Evolutionary conservation across 1,140 invertebrate species (phyloP).

Genomic region (Galleria mellonella): DNA sequence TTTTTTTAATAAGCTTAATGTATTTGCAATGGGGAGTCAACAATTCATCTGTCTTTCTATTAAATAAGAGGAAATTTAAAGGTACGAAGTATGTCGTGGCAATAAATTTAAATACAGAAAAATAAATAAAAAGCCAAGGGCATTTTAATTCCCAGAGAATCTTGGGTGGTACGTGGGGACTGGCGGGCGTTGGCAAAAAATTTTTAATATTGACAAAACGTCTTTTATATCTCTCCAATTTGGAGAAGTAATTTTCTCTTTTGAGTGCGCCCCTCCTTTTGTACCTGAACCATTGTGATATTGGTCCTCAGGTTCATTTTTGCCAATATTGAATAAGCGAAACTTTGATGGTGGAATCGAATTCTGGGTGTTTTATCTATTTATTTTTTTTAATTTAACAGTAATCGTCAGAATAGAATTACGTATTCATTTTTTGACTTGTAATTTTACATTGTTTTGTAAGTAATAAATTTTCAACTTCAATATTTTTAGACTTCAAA

Average conservation of each 20-base stretch:
- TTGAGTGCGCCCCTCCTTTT: constrained; percentile 19
- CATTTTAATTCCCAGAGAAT: constrained; percentile 1
- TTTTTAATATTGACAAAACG: constrained; percentile 53
- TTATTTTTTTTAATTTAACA: too few relatives aligned
- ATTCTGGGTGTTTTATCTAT: too few relatives aligned
- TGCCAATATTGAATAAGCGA: constrained; percentile 20
- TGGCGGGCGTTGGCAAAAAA: constrained; percentile 8
- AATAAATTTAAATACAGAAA: neutral
- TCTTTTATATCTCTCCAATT: constrained; percentile 37
- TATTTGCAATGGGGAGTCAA: too few relatives aligned
- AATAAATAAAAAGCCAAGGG: neutral
- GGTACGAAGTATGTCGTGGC: too few relatives aligned
- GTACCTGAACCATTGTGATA: constrained; percentile 24
- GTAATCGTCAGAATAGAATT: too few relatives aligned
- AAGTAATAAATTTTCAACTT: neutral
- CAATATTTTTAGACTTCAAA: too few relatives aligned
- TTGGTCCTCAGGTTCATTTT: constrained; percentile 22
- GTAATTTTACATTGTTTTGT: neutral
- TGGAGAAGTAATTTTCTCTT: constrained; percentile 42
- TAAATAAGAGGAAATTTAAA: too few relatives aligned
- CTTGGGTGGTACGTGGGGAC: constrained; percentile 1
- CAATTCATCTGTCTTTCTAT: too few relatives aligned
- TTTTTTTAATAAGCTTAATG: too few relatives aligned
- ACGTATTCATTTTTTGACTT: too few relatives aligned
- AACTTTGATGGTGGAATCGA: neutral